These are phyloP conservation scores for Poecilia wingei DNA, from an alignment of 2,797 vertebrate genomes.

Conservation along the genomic window DNA sequence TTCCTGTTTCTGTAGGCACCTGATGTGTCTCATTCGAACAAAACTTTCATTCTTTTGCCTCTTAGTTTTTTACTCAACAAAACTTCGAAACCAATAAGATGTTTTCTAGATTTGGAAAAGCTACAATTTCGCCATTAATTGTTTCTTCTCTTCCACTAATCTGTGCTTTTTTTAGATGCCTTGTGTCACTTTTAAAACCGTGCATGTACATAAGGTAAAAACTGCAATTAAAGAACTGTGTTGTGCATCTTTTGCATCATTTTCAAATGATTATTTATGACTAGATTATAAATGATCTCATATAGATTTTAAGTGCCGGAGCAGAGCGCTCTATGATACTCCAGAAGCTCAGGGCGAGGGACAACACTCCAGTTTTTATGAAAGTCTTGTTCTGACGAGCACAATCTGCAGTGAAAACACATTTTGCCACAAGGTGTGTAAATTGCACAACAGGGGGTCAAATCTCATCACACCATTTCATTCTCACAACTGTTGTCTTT, in stretches of 20 bases:
- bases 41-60: background rate
- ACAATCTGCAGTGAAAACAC: conserved; percentile 34
- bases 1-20: background rate
- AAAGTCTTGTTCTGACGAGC: conserved; percentile 31
- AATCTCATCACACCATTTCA: conserved; percentile 59
- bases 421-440: conserved; percentile 27
- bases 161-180: background rate
- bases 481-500: conserved; percentile 42
- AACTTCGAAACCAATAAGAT: background rate
- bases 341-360: background rate
- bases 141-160: background rate
- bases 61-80: background rate
- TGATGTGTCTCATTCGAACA: background rate
- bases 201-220: background rate
- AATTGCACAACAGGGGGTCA: conserved; percentile 64
- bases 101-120: background rate
- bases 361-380: conserved; percentile 1
- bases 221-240: background rate
- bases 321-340: background rate
- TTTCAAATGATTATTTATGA: background rate
- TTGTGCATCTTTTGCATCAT: background rate
- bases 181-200: background rate
- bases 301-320: conserved; percentile 1
- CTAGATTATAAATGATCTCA: background rate
- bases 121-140: background rate